These are phyloP conservation scores for Temnothorax curvispinosus DNA, from an alignment of 1,140 invertebrate genomes.

Conservation along the genomic window DNA sequence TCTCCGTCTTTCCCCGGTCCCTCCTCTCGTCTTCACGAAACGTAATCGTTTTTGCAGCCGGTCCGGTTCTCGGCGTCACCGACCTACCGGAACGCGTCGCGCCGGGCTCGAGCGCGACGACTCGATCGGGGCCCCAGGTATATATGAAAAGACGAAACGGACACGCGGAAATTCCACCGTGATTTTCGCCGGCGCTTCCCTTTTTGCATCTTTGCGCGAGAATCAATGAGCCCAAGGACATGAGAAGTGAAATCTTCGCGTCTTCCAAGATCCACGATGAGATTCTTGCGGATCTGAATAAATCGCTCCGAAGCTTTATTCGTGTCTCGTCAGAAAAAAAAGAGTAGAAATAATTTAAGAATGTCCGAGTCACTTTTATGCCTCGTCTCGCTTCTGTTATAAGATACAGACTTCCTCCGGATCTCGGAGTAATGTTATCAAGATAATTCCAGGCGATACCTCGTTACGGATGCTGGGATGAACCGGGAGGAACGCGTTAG, in stretches of 20 bases:
- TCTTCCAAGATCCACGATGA: background rate
- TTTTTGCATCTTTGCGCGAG: background rate
- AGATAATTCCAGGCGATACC: background rate
- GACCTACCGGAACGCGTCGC: conserved; percentile 73
- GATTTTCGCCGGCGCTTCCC: background rate
- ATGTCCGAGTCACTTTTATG: background rate
- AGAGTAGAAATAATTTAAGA: background rate
- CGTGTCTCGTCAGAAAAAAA: background rate
- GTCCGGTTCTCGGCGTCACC: conserved; percentile 71
- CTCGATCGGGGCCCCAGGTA: conserved; percentile 66
- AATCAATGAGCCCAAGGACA: background rate
- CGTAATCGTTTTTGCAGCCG: conserved; percentile 69
- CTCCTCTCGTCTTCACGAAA: conserved; percentile 55
- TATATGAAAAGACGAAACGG: conserved; percentile 59
- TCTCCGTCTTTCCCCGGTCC: conserved; percentile 9
- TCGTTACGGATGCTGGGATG: conserved; percentile 1
- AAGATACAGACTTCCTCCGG: background rate
- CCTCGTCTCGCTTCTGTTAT: too few relatives aligned
- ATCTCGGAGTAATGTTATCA: background rate
- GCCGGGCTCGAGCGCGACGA: conserved; percentile 55
- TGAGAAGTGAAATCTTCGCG: background rate
- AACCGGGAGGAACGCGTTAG: background rate
- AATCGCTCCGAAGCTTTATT: background rate
- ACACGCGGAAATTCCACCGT: conserved; percentile 15
- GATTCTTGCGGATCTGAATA: too few relatives aligned